phyloP scores from a whole-genome alignment of 2,888 invertebrate genomes.

The Stomorhina lunata region DNA sequence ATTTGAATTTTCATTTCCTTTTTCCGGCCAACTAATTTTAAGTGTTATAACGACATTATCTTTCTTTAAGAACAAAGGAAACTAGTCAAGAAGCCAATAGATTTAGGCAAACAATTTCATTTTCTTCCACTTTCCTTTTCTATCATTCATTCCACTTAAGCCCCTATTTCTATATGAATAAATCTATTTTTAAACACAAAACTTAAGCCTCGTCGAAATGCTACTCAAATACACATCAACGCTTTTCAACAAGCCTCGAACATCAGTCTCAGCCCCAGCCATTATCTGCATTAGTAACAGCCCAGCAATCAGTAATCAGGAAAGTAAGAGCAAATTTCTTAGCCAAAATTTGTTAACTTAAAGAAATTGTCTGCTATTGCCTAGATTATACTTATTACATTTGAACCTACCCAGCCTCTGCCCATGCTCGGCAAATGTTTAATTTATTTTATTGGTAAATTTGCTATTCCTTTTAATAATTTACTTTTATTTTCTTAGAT shows the following conservation, averaged over 20 bases:
- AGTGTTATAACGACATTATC: neutral
- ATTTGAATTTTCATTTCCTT: constrained; percentile 24
- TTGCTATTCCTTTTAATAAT: neutral
- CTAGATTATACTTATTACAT: too few species aligned
- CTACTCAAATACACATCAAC: constrained; percentile 25
- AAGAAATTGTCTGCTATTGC: neutral
- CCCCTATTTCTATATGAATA: neutral
- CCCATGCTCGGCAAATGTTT: neutral
- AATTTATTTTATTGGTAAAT: neutral
- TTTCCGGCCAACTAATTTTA: constrained; percentile 24
- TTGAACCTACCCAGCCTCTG: too few species aligned
- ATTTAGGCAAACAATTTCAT: neutral
- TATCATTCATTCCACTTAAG: neutral
- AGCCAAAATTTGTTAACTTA: neutral
- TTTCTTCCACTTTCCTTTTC: neutral
- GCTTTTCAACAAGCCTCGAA: constrained; percentile 5
- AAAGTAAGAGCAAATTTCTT: neutral
- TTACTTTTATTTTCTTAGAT: neutral
- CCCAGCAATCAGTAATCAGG: neutral
- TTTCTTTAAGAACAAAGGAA: neutral
- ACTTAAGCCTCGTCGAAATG: constrained; percentile 2
- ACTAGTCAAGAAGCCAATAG: neutral
- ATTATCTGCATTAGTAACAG: too few species aligned
- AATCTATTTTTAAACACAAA: neutral
- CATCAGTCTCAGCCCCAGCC: neutral